Evolutionary conservation across 2,797 vertebrate genomes (phyloP).

Genomic region (Nannoperca obscura): DNA sequence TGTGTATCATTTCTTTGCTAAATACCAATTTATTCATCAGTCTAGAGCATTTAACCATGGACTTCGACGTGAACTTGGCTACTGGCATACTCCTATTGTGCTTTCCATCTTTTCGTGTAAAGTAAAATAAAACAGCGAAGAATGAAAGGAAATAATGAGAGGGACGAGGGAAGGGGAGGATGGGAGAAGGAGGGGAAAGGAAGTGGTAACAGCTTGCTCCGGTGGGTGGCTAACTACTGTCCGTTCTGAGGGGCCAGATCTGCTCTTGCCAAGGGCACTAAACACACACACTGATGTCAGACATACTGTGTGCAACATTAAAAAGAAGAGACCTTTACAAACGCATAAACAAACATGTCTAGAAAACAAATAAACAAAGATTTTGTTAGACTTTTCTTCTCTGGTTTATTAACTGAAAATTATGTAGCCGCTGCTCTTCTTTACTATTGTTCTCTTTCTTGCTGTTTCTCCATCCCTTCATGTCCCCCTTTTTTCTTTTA

Average conservation of each 20-base stretch:
- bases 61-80: not conserved
- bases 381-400: not conserved
- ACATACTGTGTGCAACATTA: slow-evolving; percentile 26
- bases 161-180: not conserved
- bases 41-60: not conserved
- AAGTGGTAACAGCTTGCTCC: slow-evolving; percentile 72
- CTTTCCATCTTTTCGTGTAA: not conserved
- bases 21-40: not conserved
- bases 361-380: slow-evolving; percentile 25
- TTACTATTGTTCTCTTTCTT: not conserved
- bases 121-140: slow-evolving; percentile 11
- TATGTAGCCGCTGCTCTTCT: not conserved
- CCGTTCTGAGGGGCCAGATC: slow-evolving; percentile 63
- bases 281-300: slow-evolving; percentile 37
- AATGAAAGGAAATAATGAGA: slow-evolving; percentile 4
- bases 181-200: slow-evolving; percentile 26
- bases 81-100: not conserved
- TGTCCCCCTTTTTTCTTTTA: not conserved
- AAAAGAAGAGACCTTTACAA: slow-evolving; percentile 14
- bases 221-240: slow-evolving; percentile 75
- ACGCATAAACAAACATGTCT: slow-evolving; percentile 14
- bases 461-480: not conserved
- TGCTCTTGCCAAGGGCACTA: slow-evolving; percentile 68
- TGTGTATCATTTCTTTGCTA: not conserved
- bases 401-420: not conserved